A percentile compares a stretch with the other conserved stretches of the same genome.
Conservation (phyloP, 1,140 invertebrate genomes). For the Drosophila burlai region DNA sequence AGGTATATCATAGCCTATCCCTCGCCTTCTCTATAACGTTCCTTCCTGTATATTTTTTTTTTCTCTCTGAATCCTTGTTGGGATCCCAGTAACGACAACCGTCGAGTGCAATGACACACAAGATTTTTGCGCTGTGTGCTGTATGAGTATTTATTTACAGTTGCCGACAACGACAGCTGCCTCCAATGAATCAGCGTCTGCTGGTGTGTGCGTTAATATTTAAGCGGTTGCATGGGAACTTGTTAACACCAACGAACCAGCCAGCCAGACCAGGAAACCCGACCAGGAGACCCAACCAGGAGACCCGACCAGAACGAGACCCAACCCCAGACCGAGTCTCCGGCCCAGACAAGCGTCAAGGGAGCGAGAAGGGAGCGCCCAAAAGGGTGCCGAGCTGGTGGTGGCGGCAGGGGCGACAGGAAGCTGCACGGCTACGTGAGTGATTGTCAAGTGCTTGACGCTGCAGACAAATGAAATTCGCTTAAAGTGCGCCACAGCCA, state of each 20-base stretch:
- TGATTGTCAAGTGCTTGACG: constrained; percentile 84
- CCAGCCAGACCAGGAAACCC: constrained; percentile 1
- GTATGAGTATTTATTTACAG: constrained; percentile 83
- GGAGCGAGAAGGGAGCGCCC: constrained; percentile 29
- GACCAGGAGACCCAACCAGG: constrained; percentile 30
- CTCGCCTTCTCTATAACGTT: too few species aligned
- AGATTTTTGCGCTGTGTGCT: constrained; percentile 70
- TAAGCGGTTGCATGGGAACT: constrained; percentile 82
- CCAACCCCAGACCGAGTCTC: constrained; percentile 23
- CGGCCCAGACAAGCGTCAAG: constrained; percentile 53
- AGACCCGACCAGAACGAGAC: constrained; percentile 29
- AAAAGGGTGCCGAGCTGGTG: constrained; percentile 2
- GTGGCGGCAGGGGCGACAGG: constrained; percentile 31
- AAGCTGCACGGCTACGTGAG: constrained; percentile 78
- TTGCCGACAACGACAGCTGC: constrained; percentile 62
- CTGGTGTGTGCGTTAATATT: constrained; percentile 75
- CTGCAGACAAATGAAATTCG: constrained; percentile 83
- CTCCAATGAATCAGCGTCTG: constrained; percentile 32
- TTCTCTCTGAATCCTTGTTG: constrained; percentile 11
- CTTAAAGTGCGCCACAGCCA: constrained; percentile 74
- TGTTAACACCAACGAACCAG: constrained; percentile 75
- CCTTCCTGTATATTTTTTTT: not conserved
- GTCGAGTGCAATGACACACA: constrained; percentile 80
- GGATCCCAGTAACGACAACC: constrained; percentile 30
- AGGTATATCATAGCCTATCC: not conserved